phyloP scores from a whole-genome alignment of 2,113 vertebrate genomes.

The Crotalus helleri region DNA sequence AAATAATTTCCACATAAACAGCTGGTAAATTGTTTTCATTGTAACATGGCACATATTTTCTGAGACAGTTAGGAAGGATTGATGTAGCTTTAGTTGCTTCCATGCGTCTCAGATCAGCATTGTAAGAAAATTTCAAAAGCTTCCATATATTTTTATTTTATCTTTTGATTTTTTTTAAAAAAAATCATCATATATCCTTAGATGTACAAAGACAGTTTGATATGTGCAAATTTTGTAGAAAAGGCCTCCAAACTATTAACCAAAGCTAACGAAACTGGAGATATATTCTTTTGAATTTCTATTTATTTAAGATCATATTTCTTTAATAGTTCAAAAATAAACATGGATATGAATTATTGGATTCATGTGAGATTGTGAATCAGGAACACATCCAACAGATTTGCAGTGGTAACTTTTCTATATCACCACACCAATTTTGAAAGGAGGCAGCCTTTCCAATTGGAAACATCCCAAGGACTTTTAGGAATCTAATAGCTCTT shows the following conservation, averaged over 20 bases:
- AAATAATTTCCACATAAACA: conserved; percentile 82
- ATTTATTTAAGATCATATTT: conserved; percentile 44
- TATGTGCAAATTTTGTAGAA: conserved; percentile 32
- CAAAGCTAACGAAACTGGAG: conserved; percentile 29
- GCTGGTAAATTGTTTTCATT: conserved; percentile 77
- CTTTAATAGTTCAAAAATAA: background rate
- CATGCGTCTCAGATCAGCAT: conserved; percentile 58
- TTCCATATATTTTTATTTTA: conserved; percentile 29
- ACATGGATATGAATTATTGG: background rate
- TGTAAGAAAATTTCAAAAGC: conserved; percentile 56
- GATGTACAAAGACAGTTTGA: conserved; percentile 30
- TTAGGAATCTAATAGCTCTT: too few relatives aligned
- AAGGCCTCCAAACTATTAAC: conserved; percentile 37
- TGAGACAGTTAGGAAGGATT: conserved; percentile 70
- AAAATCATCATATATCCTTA: conserved; percentile 23
- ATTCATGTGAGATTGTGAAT: background rate
- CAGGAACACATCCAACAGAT: background rate
- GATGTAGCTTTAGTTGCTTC: conserved; percentile 62
- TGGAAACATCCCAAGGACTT: background rate
- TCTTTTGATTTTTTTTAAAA: background rate
- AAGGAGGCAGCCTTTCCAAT: background rate
- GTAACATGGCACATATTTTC: conserved; percentile 76
- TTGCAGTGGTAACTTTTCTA: background rate
- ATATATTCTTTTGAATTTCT: conserved; percentile 48
- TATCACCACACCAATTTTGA: background rate